Base-by-base conservation (phyloP, 2,797 vertebrate genomes). In the Paratrypauchen microcephalus region DNA sequence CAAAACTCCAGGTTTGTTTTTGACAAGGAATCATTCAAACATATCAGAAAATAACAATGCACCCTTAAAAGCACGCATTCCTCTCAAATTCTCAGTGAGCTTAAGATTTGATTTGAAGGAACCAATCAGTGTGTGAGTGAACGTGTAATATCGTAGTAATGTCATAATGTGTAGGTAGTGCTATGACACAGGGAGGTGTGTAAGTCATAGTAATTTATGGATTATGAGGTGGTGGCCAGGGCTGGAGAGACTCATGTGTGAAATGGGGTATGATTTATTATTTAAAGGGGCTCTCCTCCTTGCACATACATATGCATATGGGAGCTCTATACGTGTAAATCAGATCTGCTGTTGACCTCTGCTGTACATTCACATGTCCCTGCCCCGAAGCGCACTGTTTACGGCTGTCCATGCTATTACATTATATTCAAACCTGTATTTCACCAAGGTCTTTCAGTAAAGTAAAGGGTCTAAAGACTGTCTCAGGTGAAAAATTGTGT, bases 251-350 rank as follows among this genome's bases (percentile, higher is more conserved):
- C 47, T 39, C 55, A 72, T 65, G 55, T 30, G 16, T 68, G 60
- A 55, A 65, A 77, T 60, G 48, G 39, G 6, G 56, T 55, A 55
- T 86, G 77, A 81, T 80, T 82, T 74, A 80, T 81, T 52, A 45
- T 21, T 59, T 28, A 16, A 69, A 58, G 28, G 13, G 66, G 16
- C 55, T 52, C 55, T 71, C 57, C 19, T 45, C 26, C 18, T 21
- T 48, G 39, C 71, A 74, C 57, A 66, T 74, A 58, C 67, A 28
- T 36, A 59, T 74, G 66, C 50, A 77, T 45, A 67, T 32, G 61
- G 71, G 47, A 15, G 6, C 28, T 5, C 28, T 15, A 54, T 13
- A 1, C 50, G 57, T 68, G 69, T 67, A 45, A 30, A 56, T 12
- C 62, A 47, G 26, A 58, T 70, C 58, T 61, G 63, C 52, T 67